Conservation (phyloP, 1,140 invertebrate species). For the Plectus sambesii region DNA sequence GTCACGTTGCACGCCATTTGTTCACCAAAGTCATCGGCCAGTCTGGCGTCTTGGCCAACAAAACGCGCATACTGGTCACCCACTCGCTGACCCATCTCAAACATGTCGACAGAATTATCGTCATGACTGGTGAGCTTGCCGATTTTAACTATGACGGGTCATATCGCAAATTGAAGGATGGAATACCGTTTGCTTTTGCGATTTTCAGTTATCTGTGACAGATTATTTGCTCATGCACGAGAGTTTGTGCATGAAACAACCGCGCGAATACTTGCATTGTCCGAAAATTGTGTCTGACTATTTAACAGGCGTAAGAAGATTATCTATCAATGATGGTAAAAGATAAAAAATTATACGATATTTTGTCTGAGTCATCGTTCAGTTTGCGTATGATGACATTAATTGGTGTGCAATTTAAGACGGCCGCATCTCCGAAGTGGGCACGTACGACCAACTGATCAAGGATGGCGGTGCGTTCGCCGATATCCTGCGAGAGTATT, state of each 20-base stretch:
- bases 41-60: conserved; percentile 33
- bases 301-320: too few relatives aligned
- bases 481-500: conserved; percentile 28
- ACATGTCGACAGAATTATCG: conserved; percentile 54
- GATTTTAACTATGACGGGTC: too few relatives aligned
- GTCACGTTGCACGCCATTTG: conserved; percentile 49
- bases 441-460: conserved; percentile 12
- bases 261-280: too few relatives aligned
- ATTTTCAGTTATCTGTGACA: conserved; percentile 39
- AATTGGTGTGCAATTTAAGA: conserved; percentile 8
- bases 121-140: conserved; percentile 41
- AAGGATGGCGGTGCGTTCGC: neutral
- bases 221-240: too few relatives aligned
- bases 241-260: too few relatives aligned
- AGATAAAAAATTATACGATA: too few relatives aligned
- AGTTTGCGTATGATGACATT: neutral
- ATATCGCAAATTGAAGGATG: too few relatives aligned
- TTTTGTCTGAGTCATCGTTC: too few relatives aligned
- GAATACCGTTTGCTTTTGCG: too few relatives aligned
- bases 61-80: conserved; percentile 48
- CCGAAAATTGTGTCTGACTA: too few relatives aligned
- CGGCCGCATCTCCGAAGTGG: conserved; percentile 13
- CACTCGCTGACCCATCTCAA: conserved; percentile 48
- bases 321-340: too few relatives aligned
- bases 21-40: conserved; percentile 49